A percentile compares a stretch with the other conserved stretches of the same genome.
phyloP scores from a whole-genome alignment of 2,113 vertebrate genomes.

The Myotis lucifugus region DNA sequence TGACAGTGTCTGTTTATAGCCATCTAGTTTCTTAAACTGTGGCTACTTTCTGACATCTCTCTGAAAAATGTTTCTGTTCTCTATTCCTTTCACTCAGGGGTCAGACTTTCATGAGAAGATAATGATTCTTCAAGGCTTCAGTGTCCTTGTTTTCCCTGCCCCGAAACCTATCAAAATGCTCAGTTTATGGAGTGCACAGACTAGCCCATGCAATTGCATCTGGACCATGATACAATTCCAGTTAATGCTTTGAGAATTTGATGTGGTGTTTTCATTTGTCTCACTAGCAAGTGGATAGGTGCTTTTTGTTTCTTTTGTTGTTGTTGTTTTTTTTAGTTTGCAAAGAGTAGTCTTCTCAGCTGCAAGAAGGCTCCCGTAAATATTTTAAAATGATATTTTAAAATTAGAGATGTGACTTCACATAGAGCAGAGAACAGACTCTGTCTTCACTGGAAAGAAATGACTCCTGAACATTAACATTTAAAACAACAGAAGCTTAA shows the following conservation, averaged over 20 bases:
- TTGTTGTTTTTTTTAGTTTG: background rate
- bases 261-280: background rate
- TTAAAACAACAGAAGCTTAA: background rate
- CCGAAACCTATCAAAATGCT: background rate
- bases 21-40: background rate
- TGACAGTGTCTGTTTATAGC: conserved; percentile 5
- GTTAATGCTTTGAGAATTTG: background rate
- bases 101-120: conserved; percentile 28
- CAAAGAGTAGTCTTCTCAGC: background rate
- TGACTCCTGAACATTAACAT: background rate
- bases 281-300: background rate
- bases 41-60: background rate
- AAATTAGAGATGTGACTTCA: conserved; percentile 21
- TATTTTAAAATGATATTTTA: conserved; percentile 38
- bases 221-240: background rate
- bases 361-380: background rate
- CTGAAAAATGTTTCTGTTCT: background rate
- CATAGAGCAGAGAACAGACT: background rate
- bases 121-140: background rate
- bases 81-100: background rate
- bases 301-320: too few relatives aligned
- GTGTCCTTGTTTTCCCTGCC: background rate
- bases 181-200: background rate
- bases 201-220: background rate
- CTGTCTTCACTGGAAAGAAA: conserved; percentile 8